A percentile compares a stretch with the other conserved stretches of the same genome.
phyloP scores from a whole-genome alignment of 1,140 invertebrate species.

The Drosophila subobscura region DNA sequence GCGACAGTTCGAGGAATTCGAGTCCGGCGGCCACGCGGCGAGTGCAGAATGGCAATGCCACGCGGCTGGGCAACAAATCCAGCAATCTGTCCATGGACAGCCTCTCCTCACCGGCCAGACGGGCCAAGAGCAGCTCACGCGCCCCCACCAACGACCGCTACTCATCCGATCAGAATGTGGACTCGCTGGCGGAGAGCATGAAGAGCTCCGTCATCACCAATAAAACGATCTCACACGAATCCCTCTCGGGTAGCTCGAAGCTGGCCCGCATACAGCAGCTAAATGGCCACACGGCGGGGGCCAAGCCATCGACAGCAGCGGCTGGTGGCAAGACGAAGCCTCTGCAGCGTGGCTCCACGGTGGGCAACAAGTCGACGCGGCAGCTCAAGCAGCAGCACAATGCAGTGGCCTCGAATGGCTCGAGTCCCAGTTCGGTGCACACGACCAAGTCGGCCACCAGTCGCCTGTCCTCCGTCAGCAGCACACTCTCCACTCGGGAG shows the following conservation, averaged over 20 bases:
- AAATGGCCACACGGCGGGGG: conserved; percentile 41
- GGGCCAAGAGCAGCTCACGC: conserved; percentile 56
- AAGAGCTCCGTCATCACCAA: conserved; percentile 83
- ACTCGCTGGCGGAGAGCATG: conserved; percentile 85
- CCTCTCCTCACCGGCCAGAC: conserved; percentile 82
- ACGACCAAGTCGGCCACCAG: conserved; percentile 79
- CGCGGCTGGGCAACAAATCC: conserved; percentile 83
- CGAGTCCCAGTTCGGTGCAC: conserved; percentile 78
- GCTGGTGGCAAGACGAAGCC: conserved; percentile 20
- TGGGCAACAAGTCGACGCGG: conserved; percentile 60
- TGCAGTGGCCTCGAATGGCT: conserved; percentile 70
- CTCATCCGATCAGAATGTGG: conserved; percentile 84
- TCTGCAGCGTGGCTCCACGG: conserved; percentile 47
- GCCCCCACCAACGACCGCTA: conserved; percentile 58
- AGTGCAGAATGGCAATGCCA: conserved; percentile 65
- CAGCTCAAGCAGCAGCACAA: conserved; percentile 75
- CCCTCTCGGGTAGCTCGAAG: conserved; percentile 63
- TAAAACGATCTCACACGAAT: conserved; percentile 83
- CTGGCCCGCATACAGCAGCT: conserved; percentile 65
- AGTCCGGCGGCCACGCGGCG: conserved; percentile 87
- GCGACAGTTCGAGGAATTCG: conserved; percentile 86
- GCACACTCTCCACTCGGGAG: conserved; percentile 71
- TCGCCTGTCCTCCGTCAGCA: conserved; percentile 76
- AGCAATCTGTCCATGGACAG: conserved; percentile 85
- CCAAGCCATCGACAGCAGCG: not conserved